Evolutionary conservation across 1,140 invertebrate species (phyloP).

Genomic region (Dufourea novaeangliae): DNA sequence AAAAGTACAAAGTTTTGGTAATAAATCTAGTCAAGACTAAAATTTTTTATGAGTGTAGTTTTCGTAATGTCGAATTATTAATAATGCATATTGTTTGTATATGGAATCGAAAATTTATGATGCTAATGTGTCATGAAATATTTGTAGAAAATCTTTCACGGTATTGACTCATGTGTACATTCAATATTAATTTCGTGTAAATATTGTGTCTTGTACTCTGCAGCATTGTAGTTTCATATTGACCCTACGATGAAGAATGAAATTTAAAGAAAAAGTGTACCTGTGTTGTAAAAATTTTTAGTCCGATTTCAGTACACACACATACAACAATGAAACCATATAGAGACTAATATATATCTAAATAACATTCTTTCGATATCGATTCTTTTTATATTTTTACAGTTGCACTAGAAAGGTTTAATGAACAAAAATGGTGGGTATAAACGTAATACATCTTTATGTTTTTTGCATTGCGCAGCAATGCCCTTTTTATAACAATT

Average conservation of each 20-base stretch:
- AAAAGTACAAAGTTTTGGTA: constrained; percentile 4
- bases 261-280: background rate
- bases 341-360: background rate
- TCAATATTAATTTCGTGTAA: constrained; percentile 9
- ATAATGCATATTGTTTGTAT: constrained; percentile 5
- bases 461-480: constrained; percentile 70
- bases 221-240: background rate
- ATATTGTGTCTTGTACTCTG: background rate
- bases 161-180: background rate
- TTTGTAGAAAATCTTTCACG: background rate
- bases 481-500: constrained; percentile 72
- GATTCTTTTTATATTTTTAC: background rate
- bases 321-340: background rate
- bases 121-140: background rate
- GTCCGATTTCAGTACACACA: constrained; percentile 18
- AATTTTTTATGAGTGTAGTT: background rate
- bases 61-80: constrained; percentile 9
- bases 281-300: background rate
- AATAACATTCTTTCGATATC: background rate
- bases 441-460: constrained; percentile 60
- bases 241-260: background rate
- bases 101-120: constrained; percentile 4
- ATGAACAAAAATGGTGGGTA: constrained; percentile 34
- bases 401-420: constrained; percentile 19
- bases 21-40: constrained; percentile 11